phyloP scores from a whole-genome alignment of 1,140 invertebrate species.

The Chymomyza costata region DNA sequence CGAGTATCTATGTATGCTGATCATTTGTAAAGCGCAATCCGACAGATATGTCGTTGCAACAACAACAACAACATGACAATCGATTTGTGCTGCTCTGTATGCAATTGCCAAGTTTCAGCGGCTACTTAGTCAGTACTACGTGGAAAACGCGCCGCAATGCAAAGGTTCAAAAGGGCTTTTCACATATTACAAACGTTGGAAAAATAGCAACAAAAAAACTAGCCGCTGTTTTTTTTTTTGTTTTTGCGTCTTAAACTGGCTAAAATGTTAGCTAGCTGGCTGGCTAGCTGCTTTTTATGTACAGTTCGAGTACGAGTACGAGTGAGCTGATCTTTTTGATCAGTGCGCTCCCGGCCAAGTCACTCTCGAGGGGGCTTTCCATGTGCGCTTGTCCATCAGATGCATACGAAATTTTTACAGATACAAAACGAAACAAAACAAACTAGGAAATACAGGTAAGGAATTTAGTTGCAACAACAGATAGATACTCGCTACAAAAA shows the following conservation, averaged over 20 bases:
- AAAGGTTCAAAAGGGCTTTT: conserved; percentile 56
- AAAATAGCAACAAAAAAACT: conserved; percentile 1
- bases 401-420: conserved; percentile 66
- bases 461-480: conserved; percentile 43
- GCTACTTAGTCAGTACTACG: conserved; percentile 25
- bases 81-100: conserved; percentile 59
- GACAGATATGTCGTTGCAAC: conserved; percentile 53
- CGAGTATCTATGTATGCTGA: conserved; percentile 70
- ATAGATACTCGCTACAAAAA: conserved; percentile 22
- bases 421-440: conserved; percentile 61
- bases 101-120: conserved; percentile 35
- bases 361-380: no score
- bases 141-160: conserved; percentile 49
- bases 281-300: neutral
- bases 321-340: neutral
- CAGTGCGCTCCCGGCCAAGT: no score
- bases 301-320: no score
- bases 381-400: conserved; percentile 53
- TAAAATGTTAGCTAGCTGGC: no score
- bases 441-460: conserved; percentile 58
- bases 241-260: neutral
- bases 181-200: conserved; percentile 18
- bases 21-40: conserved; percentile 62
- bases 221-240: conserved; percentile 8
- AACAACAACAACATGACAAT: conserved; percentile 54